phyloP scores from a whole-genome alignment of 2,888 invertebrate species.

The Phragmatobia fuliginosa region DNA sequence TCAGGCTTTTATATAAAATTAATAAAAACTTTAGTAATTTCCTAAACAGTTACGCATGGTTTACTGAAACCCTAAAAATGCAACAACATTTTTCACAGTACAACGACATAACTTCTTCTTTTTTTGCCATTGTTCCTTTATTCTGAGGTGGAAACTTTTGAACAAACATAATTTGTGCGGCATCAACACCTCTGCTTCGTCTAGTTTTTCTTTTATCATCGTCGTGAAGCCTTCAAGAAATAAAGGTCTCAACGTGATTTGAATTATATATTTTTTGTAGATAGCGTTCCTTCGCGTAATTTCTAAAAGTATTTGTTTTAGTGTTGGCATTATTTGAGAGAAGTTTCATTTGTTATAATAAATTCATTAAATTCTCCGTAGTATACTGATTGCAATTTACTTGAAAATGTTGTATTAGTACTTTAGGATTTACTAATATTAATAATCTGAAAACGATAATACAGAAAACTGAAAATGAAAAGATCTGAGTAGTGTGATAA shows the following conservation, averaged over 20 bases:
- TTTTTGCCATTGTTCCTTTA: conserved; percentile 15
- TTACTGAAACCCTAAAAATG: neutral
- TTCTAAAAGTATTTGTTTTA: conserved; percentile 13
- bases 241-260: conserved; percentile 51
- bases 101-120: conserved; percentile 10
- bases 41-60: neutral
- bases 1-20: too few relatives aligned
- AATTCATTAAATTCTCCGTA: conserved; percentile 3
- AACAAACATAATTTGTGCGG: conserved; percentile 42
- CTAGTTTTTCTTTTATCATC: conserved; percentile 49
- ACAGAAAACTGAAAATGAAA: too few relatives aligned
- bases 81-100: neutral
- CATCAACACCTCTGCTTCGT: conserved; percentile 33
- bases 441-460: neutral
- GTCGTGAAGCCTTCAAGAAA: conserved; percentile 47
- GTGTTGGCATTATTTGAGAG: conserved; percentile 8
- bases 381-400: neutral
- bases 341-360: conserved; percentile 2
- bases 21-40: neutral
- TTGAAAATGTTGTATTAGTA: neutral
- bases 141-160: conserved; percentile 29
- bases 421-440: neutral
- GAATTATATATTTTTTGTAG: conserved; percentile 44
- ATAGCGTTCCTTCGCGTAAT: conserved; percentile 20
- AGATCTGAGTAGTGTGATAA: too few relatives aligned